These are phyloP conservation scores for Ormyrus nitidulus DNA, from an alignment of 2,888 invertebrate genomes.

Conservation along the genomic window DNA sequence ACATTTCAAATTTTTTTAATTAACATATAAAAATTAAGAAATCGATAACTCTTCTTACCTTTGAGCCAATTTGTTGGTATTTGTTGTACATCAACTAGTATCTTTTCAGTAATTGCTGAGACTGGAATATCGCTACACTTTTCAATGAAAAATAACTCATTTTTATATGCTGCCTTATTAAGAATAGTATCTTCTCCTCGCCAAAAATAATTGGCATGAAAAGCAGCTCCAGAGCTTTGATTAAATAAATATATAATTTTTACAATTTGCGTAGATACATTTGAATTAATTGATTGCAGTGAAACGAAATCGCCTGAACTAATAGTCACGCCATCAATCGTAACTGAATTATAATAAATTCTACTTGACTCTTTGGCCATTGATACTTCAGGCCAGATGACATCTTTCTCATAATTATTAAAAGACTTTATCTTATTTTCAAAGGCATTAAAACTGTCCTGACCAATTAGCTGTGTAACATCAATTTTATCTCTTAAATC, in stretches of 20 bases:
- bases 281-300: conserved; percentile 82
- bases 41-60: neutral
- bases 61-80: neutral
- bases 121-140: conserved; percentile 84
- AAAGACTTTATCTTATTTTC: conserved; percentile 10
- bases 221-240: conserved; percentile 78
- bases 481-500: conserved; percentile 1
- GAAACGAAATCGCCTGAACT: conserved; percentile 83
- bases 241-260: conserved; percentile 85
- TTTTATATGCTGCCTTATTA: conserved; percentile 86
- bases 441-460: neutral
- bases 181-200: conserved; percentile 86
- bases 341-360: conserved; percentile 71
- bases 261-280: conserved; percentile 82
- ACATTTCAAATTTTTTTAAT: neutral
- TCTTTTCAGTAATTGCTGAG: conserved; percentile 69
- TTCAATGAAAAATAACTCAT: conserved; percentile 85
- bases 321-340: conserved; percentile 76
- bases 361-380: conserved; percentile 76
- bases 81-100: conserved; percentile 19
- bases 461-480: neutral
- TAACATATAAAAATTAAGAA: neutral
- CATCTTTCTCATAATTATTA: conserved; percentile 66
- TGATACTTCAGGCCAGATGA: conserved; percentile 80
- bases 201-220: conserved; percentile 85